Evolutionary conservation across 1,140 invertebrate genomes (phyloP).

Genomic region (Danaus melanippus): DNA sequence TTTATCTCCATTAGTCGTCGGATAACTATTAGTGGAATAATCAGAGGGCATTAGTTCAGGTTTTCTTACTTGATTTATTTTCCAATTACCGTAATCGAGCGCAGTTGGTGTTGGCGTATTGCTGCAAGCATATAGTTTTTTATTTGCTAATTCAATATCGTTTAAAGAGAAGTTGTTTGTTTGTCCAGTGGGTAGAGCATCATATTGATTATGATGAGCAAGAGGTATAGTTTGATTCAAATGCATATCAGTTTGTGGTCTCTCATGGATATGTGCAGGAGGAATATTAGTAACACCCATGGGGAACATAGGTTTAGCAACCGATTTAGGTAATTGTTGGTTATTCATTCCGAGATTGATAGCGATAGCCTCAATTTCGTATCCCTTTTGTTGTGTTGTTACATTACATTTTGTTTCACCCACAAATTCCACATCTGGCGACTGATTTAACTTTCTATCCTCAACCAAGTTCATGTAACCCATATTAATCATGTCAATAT

Average conservation of each 20-base stretch:
- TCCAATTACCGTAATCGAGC: conserved; percentile 62
- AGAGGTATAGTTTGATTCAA: conserved; percentile 47
- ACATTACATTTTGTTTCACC: conserved; percentile 33
- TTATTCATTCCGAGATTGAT: conserved; percentile 56
- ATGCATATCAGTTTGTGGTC: conserved; percentile 35
- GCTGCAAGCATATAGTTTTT: conserved; percentile 52
- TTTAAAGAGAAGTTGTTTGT: conserved; percentile 52
- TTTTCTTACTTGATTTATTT: conserved; percentile 50
- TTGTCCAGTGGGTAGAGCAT: conserved; percentile 32
- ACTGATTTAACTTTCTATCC: conserved; percentile 36
- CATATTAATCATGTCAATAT: conserved; percentile 67
- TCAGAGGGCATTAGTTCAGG: conserved; percentile 49
- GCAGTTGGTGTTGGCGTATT: conserved; percentile 30
- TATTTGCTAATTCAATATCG: conserved; percentile 60
- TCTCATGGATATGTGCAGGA: conserved; percentile 49
- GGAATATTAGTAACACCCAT: conserved; percentile 39
- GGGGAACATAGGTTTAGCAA: conserved; percentile 27
- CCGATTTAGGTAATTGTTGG: conserved; percentile 39
- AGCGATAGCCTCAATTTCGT: conserved; percentile 51
- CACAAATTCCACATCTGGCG: conserved; percentile 35
- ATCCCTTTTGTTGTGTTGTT: conserved; percentile 38
- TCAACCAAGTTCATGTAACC: conserved; percentile 51
- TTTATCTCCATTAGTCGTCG: conserved; percentile 40
- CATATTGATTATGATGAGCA: conserved; percentile 52
- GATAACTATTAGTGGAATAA: conserved; percentile 43